Percentiles rank a stretch among this genome's conserved stretches.
phyloP scores from a whole-genome alignment of 2,888 invertebrate species.

The Pristionchus arcanus region DNA sequence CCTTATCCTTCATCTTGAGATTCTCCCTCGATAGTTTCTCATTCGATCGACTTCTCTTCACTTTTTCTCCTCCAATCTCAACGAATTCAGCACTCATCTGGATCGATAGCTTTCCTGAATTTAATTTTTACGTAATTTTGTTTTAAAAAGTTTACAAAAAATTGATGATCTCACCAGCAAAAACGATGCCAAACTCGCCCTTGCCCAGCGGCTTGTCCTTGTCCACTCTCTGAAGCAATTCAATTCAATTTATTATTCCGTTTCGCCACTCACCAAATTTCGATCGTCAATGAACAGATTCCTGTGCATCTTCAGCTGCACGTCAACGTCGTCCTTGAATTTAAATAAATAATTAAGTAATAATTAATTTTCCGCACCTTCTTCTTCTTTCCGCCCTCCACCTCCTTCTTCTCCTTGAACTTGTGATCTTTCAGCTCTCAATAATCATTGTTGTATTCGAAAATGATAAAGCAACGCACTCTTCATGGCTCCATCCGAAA shows the following conservation, averaged over 20 bases:
- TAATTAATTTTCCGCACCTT: neutral
- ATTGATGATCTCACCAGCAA: neutral
- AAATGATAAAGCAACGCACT: neutral
- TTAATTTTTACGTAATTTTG: neutral
- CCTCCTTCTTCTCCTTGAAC: constrained; percentile 39
- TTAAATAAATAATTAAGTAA: neutral
- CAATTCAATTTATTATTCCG: neutral
- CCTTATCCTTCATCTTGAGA: neutral
- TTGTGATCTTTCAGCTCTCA: constrained; percentile 21
- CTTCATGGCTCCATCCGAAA: constrained; percentile 13
- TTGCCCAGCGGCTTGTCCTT: constrained; percentile 37
- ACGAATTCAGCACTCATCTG: constrained; percentile 28
- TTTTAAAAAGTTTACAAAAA: neutral
- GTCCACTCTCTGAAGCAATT: constrained; percentile 30
- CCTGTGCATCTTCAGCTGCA: constrained; percentile 41
- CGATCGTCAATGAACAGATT: constrained; percentile 43
- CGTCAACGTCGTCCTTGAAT: neutral
- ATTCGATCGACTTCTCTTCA: neutral
- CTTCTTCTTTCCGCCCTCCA: constrained; percentile 28
- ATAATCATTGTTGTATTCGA: neutral
- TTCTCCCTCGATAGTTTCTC: neutral
- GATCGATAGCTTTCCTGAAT: constrained; percentile 19
- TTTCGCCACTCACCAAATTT: constrained; percentile 36
- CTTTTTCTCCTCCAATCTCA: constrained; percentile 21
- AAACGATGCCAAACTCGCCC: constrained; percentile 47